These are phyloP conservation scores for Embidobia sp. DNA, from an alignment of 2,888 invertebrate species.

Conservation along the genomic window DNA sequence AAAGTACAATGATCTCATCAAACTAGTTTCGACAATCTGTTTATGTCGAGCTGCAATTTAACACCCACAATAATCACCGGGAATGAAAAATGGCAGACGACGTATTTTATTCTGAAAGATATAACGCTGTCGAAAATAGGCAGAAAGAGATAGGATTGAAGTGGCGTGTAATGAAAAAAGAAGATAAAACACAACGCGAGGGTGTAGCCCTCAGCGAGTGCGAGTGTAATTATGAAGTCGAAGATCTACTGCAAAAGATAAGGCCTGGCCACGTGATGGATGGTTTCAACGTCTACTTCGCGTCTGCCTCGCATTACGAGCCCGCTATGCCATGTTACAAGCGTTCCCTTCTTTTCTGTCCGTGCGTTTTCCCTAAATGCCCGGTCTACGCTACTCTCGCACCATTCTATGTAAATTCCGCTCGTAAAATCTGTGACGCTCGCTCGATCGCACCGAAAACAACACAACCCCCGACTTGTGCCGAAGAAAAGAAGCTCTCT, in stretches of 20 bases:
- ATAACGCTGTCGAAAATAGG: slow-evolving; percentile 60
- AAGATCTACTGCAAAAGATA: slow-evolving; percentile 79
- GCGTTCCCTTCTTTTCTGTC: slow-evolving; percentile 59
- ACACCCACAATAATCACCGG: slow-evolving; percentile 44
- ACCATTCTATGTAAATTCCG: slow-evolving; percentile 79
- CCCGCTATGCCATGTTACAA: slow-evolving; percentile 56
- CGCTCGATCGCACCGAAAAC: slow-evolving; percentile 68
- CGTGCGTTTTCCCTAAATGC: slow-evolving; percentile 70
- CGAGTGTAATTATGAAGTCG: slow-evolving; percentile 81
- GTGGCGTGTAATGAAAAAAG: slow-evolving; percentile 63
- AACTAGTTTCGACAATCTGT: slow-evolving; percentile 36
- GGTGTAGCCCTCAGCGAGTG: slow-evolving; percentile 69
- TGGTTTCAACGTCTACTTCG: slow-evolving; percentile 81
- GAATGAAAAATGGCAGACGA: slow-evolving; percentile 58
- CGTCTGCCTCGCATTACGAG: slow-evolving; percentile 80
- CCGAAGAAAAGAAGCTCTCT: slow-evolving; percentile 46
- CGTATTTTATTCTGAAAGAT: slow-evolving; percentile 57
- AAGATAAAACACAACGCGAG: slow-evolving; percentile 63
- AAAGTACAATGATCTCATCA: slow-evolving; percentile 43
- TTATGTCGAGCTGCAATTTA: slow-evolving; percentile 41
- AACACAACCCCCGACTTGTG: slow-evolving; percentile 56
- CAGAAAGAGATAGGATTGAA: slow-evolving; percentile 61
- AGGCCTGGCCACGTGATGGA: slow-evolving; percentile 79
- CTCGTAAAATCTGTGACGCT: slow-evolving; percentile 77
- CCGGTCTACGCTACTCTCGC: slow-evolving; percentile 71